Conservation (phyloP, 1,140 invertebrate species). For the Drosophila tropicalis region DNA sequence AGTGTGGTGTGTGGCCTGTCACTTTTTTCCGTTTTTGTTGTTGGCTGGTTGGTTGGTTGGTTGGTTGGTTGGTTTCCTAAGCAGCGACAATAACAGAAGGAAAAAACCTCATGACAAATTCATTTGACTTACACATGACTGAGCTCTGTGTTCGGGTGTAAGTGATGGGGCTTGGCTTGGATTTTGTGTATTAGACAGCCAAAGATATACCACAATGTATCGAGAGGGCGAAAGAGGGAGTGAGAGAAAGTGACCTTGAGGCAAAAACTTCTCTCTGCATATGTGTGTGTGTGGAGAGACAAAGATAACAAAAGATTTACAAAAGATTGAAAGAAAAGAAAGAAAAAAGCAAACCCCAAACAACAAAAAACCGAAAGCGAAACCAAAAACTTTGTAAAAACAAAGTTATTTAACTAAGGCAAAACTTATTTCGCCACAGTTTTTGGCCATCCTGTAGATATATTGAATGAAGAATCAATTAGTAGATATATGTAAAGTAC, state of each 20-base stretch:
- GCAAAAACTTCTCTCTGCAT: conserved; percentile 7
- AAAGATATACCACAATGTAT: neutral
- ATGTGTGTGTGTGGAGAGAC: neutral
- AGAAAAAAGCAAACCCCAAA: neutral
- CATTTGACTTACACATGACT: conserved; percentile 68
- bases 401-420: conserved; percentile 1
- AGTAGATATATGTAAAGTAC: neutral
- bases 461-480: neutral
- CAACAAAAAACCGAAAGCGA: neutral
- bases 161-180: conserved; percentile 15
- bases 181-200: conserved; percentile 20
- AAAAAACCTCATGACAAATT: conserved; percentile 71
- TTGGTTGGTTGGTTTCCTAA: conserved; percentile 44
- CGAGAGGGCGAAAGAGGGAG: neutral
- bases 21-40: conserved; percentile 29
- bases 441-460: neutral
- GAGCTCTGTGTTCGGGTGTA: conserved; percentile 19
- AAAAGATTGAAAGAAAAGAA: conserved; percentile 6
- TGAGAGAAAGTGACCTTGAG: conserved; percentile 19
- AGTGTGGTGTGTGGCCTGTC: conserved; percentile 43
- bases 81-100: conserved; percentile 59
- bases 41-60: conserved; percentile 32
- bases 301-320: conserved; percentile 15
- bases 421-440: neutral
- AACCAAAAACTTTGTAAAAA: conserved; percentile 13